A percentile compares a stretch with the other conserved stretches of the same genome.
Evolutionary conservation across 2,888 invertebrate species (phyloP).

Genomic region (Agrypnus murinus): DNA sequence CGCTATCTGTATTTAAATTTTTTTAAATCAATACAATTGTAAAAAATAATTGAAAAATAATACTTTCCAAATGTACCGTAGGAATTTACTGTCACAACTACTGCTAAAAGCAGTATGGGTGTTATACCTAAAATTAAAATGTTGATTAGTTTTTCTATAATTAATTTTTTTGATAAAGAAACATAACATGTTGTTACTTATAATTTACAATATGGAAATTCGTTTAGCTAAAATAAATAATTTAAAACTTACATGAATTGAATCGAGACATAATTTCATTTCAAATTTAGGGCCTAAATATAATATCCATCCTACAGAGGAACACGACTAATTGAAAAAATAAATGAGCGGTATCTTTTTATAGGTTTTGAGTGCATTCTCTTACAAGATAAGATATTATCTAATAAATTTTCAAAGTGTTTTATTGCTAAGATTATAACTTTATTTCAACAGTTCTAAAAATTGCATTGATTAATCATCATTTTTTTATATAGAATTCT

Average conservation of each 20-base stretch:
- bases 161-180: too few species aligned
- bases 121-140: background rate
- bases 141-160: too few species aligned
- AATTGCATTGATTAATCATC: too few species aligned
- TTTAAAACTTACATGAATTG: background rate
- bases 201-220: too few species aligned
- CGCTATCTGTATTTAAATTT: background rate
- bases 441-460: background rate
- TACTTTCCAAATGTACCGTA: background rate
- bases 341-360: conserved; percentile 8
- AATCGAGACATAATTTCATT: background rate
- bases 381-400: background rate
- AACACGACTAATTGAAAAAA: background rate
- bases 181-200: too few species aligned
- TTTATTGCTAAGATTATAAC: background rate
- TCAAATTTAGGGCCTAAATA: background rate
- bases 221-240: too few species aligned
- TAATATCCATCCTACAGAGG: background rate
- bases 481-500: background rate
- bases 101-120: conserved; percentile 15
- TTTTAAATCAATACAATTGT: conserved; percentile 1
- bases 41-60: background rate
- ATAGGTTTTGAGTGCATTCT: background rate
- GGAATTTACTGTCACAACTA: background rate
- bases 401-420: background rate